Base-by-base conservation (phyloP, 2,888 invertebrate genomes). In the Aplocera efformata region DNA sequence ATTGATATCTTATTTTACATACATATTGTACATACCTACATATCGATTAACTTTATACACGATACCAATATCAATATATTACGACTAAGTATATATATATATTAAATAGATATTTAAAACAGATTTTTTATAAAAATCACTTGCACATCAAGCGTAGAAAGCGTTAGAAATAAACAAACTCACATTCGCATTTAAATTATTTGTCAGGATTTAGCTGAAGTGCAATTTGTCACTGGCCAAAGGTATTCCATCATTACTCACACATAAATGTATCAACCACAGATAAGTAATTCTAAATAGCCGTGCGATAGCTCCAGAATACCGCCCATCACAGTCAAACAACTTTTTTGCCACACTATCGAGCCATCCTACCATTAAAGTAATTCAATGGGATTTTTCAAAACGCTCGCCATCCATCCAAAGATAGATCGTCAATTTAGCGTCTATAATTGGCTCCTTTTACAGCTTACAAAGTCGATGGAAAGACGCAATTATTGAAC, bases 341-440 rank as follows among this genome's bases (percentile, higher is more conserved):
- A 41, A 65, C 59, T 70, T 75, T 72, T 75, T 73, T 55, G 30
- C 40, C 43, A 37, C 30, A 53, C 40, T 46, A 37, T 50, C 37
- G 48, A 43, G 41, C 60, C 58, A 67, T 67, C 59, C 57, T 62
- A 56, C 73, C 78, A 69, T 75, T 72, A 68, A 67, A 60, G 73
- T 57, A 72, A 73, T 74, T 75, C 70, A 77, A 78, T 74, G 47
- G 72, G 59, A 70, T 76, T 70, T 65, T 68, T 75, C 59, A 58
- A 66, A 65, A 59, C 60, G 51, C 49, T 50, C 32, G 24, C 7
- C 24, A 37, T 27, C 24, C 25, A 34, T 43, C 42, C 42, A 38
- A 34, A 44, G 41, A 48, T 47, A 45, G 42, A 39, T 40, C 42
- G 45, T 51, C 55, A 57, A 52, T 52, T 48, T 48, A 54, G 36